A percentile compares a stretch with the other conserved stretches of the same genome.
Evolutionary conservation across 2,888 invertebrate species (phyloP).

Genomic region (Pycnomerus fuliginosus): DNA sequence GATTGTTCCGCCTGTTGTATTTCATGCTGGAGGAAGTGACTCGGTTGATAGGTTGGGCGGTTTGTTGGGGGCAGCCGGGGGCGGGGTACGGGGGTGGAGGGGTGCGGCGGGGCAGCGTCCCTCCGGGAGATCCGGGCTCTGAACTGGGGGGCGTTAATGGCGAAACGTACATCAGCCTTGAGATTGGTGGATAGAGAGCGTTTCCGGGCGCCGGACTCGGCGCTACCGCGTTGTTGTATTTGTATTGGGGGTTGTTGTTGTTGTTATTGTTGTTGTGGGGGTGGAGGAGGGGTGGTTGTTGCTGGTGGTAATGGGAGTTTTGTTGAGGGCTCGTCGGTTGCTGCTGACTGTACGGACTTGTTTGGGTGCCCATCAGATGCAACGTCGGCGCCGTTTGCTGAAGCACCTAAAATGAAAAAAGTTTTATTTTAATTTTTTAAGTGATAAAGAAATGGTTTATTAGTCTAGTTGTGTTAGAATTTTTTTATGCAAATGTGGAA

Average conservation of each 20-base stretch:
- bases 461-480: too few relatives aligned
- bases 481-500: too few relatives aligned
- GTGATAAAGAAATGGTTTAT: too few relatives aligned
- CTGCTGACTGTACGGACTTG: conserved; percentile 52
- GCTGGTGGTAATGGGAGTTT: conserved; percentile 47
- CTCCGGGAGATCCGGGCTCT: conserved; percentile 81
- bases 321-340: conserved; percentile 47
- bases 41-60: conserved; percentile 38
- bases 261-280: conserved; percentile 42
- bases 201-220: conserved; percentile 50
- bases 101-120: conserved; percentile 68
- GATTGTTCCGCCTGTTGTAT: conserved; percentile 94
- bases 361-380: conserved; percentile 59
- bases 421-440: too few relatives aligned
- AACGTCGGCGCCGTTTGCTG: conserved; percentile 56
- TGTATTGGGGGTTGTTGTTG: conserved; percentile 44
- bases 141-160: conserved; percentile 86
- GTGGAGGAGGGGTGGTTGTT: conserved; percentile 51
- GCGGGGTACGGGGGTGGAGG: conserved; percentile 78
- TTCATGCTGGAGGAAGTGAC: conserved; percentile 56
- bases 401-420: conserved; percentile 38
- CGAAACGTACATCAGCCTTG: conserved; percentile 74
- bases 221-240: conserved; percentile 43
- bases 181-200: conserved; percentile 58
- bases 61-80: conserved; percentile 49